Base-by-base conservation (phyloP, 2,113 vertebrate species). In the Pachyramphus minor region DNA sequence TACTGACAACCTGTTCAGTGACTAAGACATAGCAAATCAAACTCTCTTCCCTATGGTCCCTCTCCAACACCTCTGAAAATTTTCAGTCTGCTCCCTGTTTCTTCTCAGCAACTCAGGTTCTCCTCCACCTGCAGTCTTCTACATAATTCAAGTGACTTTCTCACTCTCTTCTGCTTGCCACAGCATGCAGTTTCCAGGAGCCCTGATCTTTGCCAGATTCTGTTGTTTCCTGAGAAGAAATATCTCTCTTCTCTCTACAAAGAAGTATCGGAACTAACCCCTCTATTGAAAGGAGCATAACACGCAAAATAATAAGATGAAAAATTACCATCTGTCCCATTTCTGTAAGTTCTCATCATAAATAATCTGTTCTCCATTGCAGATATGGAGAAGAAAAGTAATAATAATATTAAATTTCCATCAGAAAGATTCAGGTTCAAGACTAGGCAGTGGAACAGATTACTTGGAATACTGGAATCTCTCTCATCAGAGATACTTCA, bases 121-220 rank as follows among this genome's bases (percentile, higher is more conserved):
- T 92, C 37, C 60, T 92, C 84, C 80, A 90, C 89, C 76, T 85
- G 63, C 76, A 74, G 55, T 81, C 53, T 89, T 88, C 55, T 92
- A 49, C 55, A 89, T 83, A 64, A 86, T 92, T 88, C n/a, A 86
- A 77, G 45, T 42, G 11, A 58, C 59, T 88, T 96, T 92, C 55
- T 89, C 80, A 80, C 76, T 80, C 67, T 24, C 17, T 92, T 92
- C 79, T 69, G 39, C 59, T 86, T 90, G 37, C 63, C 50, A 80
- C 53, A 80, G 33, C 35, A 49, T 53, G 31, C 37, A 49, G 28
- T 62, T 94, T 90, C 28, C 58, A 73, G 22, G 27, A 92, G 24
- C 17, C 31, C 20, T 47, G 39, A 14, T 79, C 35, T 72, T 63
- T 90, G 79, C n/a, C 86, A 94, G 53, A 25, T 64, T 92, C 86